phyloP scores from a whole-genome alignment of 2,113 vertebrate species.

The Archocentrus centrarchus region DNA sequence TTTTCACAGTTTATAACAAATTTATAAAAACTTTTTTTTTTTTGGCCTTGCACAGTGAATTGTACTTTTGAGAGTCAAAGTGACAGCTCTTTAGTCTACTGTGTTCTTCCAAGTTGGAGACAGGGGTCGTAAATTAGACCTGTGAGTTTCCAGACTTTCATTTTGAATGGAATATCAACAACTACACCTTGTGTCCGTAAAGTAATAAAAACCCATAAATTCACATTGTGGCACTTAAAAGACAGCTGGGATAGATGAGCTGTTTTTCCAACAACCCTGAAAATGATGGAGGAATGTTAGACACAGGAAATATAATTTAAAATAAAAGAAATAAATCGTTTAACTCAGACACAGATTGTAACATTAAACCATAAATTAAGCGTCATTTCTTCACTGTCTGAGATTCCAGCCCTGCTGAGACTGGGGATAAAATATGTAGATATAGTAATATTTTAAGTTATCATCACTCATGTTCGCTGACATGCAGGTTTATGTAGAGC shows the following conservation, averaged over 20 bases:
- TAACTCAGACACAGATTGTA: neutral
- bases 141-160: neutral
- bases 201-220: neutral
- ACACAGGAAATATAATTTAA: accelerated
- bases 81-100: neutral
- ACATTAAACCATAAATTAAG: neutral
- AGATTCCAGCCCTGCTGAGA: neutral
- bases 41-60: neutral
- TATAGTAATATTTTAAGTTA: neutral
- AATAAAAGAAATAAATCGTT: neutral
- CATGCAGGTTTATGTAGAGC: neutral
- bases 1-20: neutral
- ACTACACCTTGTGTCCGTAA: neutral
- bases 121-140: neutral
- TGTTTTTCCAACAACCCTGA: neutral
- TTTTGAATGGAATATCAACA: neutral
- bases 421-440: neutral
- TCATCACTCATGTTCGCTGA: neutral
- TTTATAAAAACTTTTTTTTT: neutral
- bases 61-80: accelerated
- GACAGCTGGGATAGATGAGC: neutral
- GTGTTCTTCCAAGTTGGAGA: neutral
- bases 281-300: neutral
- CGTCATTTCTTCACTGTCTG: neutral
- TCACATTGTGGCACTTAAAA: neutral